These are phyloP conservation scores for Zophobas morio DNA, from an alignment of 1,140 invertebrate genomes.

Conservation along the genomic window DNA sequence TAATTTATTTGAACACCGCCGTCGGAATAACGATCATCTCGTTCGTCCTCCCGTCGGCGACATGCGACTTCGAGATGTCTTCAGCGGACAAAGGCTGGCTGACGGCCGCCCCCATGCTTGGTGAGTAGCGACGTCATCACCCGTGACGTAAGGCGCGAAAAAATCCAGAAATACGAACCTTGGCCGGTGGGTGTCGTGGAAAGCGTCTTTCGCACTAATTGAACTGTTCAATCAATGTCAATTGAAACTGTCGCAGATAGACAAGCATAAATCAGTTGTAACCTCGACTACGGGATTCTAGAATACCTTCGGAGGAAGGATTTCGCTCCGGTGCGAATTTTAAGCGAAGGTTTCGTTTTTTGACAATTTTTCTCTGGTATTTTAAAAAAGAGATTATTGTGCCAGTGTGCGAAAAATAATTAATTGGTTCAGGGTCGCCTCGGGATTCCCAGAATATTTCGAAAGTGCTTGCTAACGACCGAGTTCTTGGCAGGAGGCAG, in stretches of 20 bases:
- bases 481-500: too few species aligned
- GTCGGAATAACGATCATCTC: conserved; percentile 91
- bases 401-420: too few species aligned
- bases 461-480: too few species aligned
- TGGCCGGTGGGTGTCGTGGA: background rate
- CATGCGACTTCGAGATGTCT: conserved; percentile 84
- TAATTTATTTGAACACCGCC: conserved; percentile 83
- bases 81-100: conserved; percentile 82
- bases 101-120: conserved; percentile 83
- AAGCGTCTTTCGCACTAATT: conserved; percentile 2
- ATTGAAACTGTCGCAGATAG: conserved; percentile 13
- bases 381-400: too few species aligned
- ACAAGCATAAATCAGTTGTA: conserved; percentile 20
- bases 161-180: conserved; percentile 16
- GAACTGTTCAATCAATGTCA: conserved; percentile 28
- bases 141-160: background rate
- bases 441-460: too few species aligned
- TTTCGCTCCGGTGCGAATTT: background rate
- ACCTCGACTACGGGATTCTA: conserved; percentile 30
- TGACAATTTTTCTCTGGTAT: too few species aligned
- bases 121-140: conserved; percentile 66
- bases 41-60: conserved; percentile 82
- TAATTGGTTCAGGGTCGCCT: too few species aligned
- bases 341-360: background rate
- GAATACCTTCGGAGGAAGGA: background rate